Conservation (phyloP, 2,888 invertebrate genomes). For the Parascotia fuliginaria region DNA sequence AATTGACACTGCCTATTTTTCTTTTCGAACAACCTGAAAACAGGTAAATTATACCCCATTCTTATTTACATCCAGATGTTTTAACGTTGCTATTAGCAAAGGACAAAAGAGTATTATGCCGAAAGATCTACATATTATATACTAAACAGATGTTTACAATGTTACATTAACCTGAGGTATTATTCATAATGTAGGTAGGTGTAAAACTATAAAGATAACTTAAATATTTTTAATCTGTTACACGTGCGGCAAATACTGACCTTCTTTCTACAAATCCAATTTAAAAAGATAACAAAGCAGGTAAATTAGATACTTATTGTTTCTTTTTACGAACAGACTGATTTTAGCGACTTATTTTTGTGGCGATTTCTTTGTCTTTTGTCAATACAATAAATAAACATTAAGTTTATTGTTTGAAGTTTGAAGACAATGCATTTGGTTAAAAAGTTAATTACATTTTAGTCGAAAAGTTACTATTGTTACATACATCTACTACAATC, state of each 20-base stretch:
- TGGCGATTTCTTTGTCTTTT: background rate
- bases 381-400: constrained; percentile 1
- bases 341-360: background rate
- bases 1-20: background rate
- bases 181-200: background rate
- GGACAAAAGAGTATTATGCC: constrained; percentile 11
- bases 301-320: background rate
- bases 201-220: background rate
- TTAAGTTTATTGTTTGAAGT: background rate
- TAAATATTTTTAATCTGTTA: constrained; percentile 2
- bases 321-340: background rate
- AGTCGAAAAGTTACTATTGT: no score
- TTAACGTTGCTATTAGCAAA: constrained; percentile 5
- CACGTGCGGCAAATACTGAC: constrained; percentile 2
- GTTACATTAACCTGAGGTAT: constrained; percentile 1
- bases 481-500: no score
- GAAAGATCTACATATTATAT: background rate
- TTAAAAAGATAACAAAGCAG: no score
- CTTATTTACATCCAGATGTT: constrained; percentile 25
- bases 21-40: no score
- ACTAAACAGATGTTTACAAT: constrained; percentile 16
- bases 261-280: no score
- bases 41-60: constrained; percentile 8
- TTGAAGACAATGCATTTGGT: no score
- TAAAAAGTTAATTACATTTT: no score